Evolutionary conservation across 2,797 vertebrate species (phyloP).

Genomic region (Tapirus indicus): DNA sequence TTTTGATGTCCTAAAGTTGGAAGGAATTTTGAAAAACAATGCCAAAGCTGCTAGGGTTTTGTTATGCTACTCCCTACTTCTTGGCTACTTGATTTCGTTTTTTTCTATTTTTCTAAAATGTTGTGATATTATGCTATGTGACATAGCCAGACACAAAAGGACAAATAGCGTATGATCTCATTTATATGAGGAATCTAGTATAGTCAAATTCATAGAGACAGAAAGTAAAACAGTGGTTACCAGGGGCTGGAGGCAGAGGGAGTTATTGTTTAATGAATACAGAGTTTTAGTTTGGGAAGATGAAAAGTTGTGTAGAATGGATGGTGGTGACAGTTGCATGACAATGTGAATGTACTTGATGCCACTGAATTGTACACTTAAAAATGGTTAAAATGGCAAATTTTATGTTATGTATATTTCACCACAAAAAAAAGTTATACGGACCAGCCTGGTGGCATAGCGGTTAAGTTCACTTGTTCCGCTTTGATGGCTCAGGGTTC

Average conservation of each 20-base stretch:
- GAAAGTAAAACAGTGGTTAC: not conserved
- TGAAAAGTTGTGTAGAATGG: not conserved
- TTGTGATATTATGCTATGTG: not conserved
- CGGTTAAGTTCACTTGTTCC: too few relatives aligned
- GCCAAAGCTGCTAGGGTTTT: not conserved
- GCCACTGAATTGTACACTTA: not conserved
- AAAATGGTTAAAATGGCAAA: not conserved
- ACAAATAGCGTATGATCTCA: not conserved
- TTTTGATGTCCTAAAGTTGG: not conserved
- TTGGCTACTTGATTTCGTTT: not conserved
- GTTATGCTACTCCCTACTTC: not conserved
- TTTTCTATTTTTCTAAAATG: not conserved
- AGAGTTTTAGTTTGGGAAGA: not conserved
- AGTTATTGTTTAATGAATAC: not conserved
- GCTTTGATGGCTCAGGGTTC: too few relatives aligned
- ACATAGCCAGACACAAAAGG: not conserved
- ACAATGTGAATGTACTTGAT: not conserved
- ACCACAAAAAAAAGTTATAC: not conserved
- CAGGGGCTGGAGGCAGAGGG: not conserved
- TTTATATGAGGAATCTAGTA: not conserved
- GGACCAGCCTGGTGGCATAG: too few relatives aligned
- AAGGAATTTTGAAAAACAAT: constrained; percentile 45
- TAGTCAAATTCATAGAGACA: not conserved
- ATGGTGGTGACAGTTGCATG: not conserved
- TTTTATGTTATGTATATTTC: not conserved